phyloP scores from a whole-genome alignment of 2,113 vertebrate genomes.

The Hucho hucho region DNA sequence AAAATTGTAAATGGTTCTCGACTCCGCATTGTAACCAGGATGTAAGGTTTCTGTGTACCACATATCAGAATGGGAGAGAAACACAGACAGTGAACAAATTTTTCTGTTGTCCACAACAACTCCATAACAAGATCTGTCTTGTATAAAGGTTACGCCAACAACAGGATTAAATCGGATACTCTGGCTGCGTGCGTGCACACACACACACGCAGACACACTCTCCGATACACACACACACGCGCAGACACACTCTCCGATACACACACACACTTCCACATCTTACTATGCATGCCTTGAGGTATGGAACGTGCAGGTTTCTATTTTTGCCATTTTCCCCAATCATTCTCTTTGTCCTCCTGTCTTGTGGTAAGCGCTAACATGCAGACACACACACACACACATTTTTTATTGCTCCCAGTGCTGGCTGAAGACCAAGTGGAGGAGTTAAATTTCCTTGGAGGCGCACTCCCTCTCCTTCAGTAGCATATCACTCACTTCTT shows the following conservation, averaged over 20 bases:
- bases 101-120: conserved; percentile 50
- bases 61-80: not conserved
- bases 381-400: conserved; percentile 21
- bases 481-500: conserved; percentile 34
- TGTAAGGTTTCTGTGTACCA: not conserved
- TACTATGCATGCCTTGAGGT: conserved; percentile 11
- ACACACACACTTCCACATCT: not conserved
- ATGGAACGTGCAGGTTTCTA: not conserved
- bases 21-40: not conserved
- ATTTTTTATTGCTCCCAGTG: conserved; percentile 60
- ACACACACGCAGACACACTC: too few relatives aligned
- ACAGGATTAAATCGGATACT: not conserved
- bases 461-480: conserved; percentile 24
- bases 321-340: conserved; percentile 6
- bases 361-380: conserved; percentile 26
- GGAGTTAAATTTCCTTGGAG: conserved; percentile 71
- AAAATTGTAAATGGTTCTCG: too few relatives aligned
- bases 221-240: too few relatives aligned
- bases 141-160: conserved; percentile 41
- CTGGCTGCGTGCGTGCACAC: not conserved
- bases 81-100: conserved; percentile 1
- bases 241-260: too few relatives aligned
- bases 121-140: conserved; percentile 57
- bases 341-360: conserved; percentile 41
- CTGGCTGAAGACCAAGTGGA: conserved; percentile 68